phyloP scores from a whole-genome alignment of 2,113 vertebrate species.

The Phalacrocorax carbo region DNA sequence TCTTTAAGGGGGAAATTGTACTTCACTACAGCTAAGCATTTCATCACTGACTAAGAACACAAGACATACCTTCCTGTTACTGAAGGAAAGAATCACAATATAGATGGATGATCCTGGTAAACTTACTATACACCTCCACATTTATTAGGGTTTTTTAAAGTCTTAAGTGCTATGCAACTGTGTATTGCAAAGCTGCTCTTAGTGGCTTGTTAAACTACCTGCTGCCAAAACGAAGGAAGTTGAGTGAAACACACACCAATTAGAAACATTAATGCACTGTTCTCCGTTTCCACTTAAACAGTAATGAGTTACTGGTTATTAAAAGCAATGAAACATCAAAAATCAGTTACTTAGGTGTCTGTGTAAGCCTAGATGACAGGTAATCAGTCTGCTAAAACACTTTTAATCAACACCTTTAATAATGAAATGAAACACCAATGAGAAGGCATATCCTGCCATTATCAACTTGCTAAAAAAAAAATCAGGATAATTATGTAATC shows the following conservation, averaged over 20 bases:
- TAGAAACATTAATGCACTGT: neutral
- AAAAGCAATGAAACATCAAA: neutral
- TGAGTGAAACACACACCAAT: neutral
- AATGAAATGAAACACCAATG: neutral
- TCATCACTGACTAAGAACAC: neutral
- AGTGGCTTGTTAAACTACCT: neutral
- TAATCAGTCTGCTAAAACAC: neutral
- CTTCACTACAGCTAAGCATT: neutral
- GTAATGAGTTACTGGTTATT: neutral
- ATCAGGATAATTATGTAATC: neutral
- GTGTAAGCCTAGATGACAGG: neutral
- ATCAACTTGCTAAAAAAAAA: neutral
- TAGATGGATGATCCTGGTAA: neutral
- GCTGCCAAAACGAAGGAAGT: neutral
- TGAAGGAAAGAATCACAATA: neutral
- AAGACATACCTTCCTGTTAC: neutral
- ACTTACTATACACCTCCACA: neutral
- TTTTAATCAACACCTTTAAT: neutral
- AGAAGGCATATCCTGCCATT: neutral
- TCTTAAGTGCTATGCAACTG: neutral
- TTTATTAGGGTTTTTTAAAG: neutral
- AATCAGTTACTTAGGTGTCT: neutral
- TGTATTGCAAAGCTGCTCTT: neutral
- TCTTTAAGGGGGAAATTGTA: neutral
- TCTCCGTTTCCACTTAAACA: neutral